Conservation (phyloP, 2,113 vertebrate genomes). For the Equus quagga region DNA sequence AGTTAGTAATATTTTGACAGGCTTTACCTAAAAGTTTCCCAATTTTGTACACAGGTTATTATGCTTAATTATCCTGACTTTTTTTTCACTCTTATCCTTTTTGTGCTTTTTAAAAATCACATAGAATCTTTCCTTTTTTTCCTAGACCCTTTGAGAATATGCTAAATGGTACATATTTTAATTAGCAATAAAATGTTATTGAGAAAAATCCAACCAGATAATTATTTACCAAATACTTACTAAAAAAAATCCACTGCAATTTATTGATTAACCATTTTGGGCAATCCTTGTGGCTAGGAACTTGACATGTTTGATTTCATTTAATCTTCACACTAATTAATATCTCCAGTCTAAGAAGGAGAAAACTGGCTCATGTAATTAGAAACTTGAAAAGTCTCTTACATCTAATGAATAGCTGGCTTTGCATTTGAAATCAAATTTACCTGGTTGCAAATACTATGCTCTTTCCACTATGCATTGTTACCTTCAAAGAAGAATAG, state of each 20-base stretch:
- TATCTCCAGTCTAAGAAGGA: neutral
- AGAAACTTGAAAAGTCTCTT: neutral
- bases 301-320: neutral
- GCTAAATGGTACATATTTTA: neutral
- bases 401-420: neutral
- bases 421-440: neutral
- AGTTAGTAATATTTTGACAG: constrained; percentile 10
- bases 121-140: neutral
- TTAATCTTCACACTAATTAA: neutral
- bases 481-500: neutral
- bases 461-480: neutral
- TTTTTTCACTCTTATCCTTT: neutral
- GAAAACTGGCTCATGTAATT: neutral
- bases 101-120: neutral
- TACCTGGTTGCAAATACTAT: neutral
- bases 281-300: neutral
- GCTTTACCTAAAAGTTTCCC: neutral
- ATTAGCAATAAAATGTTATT: neutral
- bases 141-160: neutral
- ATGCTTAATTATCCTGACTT: neutral
- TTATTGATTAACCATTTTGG: neutral
- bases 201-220: neutral
- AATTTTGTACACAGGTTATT: neutral
- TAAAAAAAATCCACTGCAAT: neutral
- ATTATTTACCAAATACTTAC: neutral